phyloP scores from a whole-genome alignment of 2,888 invertebrate species.

The Limnephilus rhombicus region DNA sequence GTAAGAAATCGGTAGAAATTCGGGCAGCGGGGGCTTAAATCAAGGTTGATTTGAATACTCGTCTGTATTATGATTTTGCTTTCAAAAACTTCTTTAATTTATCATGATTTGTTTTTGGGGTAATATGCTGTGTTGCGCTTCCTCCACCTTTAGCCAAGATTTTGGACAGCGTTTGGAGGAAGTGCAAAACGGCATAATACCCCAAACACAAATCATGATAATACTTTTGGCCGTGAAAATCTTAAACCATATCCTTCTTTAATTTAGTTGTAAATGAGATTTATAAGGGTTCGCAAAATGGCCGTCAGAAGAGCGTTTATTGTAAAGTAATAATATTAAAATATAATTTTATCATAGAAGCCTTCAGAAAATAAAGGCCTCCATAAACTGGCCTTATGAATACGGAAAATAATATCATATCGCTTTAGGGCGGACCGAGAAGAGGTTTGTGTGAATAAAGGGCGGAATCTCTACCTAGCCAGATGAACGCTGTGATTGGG shows the following conservation, averaged over 20 bases:
- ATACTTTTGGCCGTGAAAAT: too few relatives aligned
- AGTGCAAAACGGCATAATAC: too few relatives aligned
- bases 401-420: conserved; percentile 25
- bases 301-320: conserved; percentile 11
- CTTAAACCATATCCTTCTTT: too few relatives aligned
- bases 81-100: neutral
- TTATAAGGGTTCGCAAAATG: conserved; percentile 1
- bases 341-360: conserved; percentile 13
- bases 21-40: too few relatives aligned
- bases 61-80: neutral
- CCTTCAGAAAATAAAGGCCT: conserved; percentile 12
- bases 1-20: too few relatives aligned
- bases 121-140: too few relatives aligned
- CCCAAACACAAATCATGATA: too few relatives aligned
- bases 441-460: neutral
- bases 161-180: too few relatives aligned
- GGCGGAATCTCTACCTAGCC: neutral
- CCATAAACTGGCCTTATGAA: conserved; percentile 22
- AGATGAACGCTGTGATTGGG: conserved; percentile 32
- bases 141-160: too few relatives aligned
- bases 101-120: too few relatives aligned
- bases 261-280: neutral
- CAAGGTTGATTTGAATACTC: neutral
- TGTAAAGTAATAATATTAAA: conserved; percentile 33
- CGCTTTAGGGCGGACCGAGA: neutral